These are phyloP conservation scores for Tolypeutes matacus DNA, from an alignment of 2,797 vertebrate species.

Conservation along the genomic window DNA sequence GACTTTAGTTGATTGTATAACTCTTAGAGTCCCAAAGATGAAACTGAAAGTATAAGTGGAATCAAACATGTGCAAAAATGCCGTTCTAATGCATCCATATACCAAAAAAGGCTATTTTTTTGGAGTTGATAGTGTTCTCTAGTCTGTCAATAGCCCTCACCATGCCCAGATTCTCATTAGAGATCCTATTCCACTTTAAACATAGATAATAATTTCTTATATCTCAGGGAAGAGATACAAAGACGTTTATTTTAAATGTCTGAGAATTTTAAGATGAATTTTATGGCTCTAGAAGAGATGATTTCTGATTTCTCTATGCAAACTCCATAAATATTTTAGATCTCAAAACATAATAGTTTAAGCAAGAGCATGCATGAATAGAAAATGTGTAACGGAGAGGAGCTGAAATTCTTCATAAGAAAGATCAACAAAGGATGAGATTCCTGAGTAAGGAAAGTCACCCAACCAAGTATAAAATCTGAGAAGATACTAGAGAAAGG, in stretches of 20 bases:
- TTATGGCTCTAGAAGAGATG: neutral
- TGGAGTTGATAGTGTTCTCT: neutral
- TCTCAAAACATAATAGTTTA: no score
- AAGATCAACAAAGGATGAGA: neutral
- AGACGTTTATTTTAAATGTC: neutral
- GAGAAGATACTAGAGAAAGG: neutral
- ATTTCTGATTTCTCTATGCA: neutral
- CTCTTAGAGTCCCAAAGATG: neutral
- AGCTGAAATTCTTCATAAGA: neutral
- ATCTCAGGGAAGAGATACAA: conserved; percentile 20
- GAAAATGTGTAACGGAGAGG: neutral
- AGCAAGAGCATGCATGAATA: neutral
- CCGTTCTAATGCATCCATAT: neutral
- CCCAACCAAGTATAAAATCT: neutral
- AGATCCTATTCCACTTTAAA: neutral
- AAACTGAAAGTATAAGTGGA: neutral
- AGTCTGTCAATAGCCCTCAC: neutral
- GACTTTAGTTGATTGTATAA: neutral
- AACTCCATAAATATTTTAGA: neutral
- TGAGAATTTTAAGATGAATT: neutral
- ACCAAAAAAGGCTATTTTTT: neutral
- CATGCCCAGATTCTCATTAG: neutral
- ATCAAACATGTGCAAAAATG: neutral
- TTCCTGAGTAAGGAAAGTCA: neutral
- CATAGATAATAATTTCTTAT: neutral